Percentiles rank a stretch among this genome's conserved stretches.
Conservation (phyloP, 2,113 vertebrate genomes). For the Percina caprodes region DNA sequence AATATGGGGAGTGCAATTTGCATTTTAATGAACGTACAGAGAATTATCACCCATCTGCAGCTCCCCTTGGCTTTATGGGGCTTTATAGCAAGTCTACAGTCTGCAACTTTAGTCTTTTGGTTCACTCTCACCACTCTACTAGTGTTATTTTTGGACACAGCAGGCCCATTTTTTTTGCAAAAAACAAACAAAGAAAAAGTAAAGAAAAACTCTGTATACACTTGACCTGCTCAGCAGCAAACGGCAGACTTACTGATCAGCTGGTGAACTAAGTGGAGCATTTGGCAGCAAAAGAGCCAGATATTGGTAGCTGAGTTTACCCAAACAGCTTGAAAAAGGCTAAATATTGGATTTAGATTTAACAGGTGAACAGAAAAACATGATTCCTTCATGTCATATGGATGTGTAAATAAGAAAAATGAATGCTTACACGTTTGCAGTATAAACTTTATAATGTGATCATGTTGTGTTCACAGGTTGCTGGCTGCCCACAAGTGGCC, state of each 20-base stretch:
- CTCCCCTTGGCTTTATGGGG: neutral
- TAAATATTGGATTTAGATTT: no score
- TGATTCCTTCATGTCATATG: no score
- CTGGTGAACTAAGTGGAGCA: neutral
- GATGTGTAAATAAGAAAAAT: no score
- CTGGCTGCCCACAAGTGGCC: neutral
- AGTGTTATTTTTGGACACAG: neutral
- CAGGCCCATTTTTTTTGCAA: neutral
- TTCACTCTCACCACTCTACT: neutral
- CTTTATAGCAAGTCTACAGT: neutral
- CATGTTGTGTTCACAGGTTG: neutral
- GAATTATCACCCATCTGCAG: slow-evolving; percentile 7
- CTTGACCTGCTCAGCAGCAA: neutral
- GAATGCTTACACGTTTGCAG: neutral
- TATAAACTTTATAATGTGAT: neutral
- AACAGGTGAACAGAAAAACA: no score
- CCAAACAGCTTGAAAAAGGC: neutral
- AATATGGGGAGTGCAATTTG: neutral
- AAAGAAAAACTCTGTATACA: no score
- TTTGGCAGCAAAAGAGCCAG: neutral
- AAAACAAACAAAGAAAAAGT: no score
- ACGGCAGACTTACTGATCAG: neutral
- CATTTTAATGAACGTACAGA: neutral
- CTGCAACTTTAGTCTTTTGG: neutral
- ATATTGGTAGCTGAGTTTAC: neutral